phyloP scores from a whole-genome alignment of 2,797 vertebrate species.

The Leucoraja ocellata region DNA sequence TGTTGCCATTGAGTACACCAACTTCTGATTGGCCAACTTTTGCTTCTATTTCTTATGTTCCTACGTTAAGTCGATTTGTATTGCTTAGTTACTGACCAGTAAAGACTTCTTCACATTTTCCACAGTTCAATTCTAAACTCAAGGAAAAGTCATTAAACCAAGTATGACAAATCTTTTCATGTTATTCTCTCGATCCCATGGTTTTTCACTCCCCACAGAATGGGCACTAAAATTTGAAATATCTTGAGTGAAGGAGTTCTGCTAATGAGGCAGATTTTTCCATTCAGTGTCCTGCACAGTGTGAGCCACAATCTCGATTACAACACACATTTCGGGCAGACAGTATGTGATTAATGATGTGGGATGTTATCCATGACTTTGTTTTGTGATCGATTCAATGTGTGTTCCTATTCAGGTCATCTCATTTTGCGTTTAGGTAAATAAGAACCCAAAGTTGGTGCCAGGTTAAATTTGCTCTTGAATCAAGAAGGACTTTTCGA shows the following conservation, averaged over 20 bases:
- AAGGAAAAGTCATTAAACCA: slow-evolving; percentile 15
- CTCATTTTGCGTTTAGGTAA: background rate
- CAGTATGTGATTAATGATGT: slow-evolving; percentile 16
- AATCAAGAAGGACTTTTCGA: background rate
- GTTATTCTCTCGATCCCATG: background rate
- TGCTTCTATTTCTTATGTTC: too few relatives aligned
- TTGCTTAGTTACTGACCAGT: background rate
- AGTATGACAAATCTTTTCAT: background rate
- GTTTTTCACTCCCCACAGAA: background rate
- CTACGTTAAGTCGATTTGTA: background rate
- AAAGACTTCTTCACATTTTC: background rate
- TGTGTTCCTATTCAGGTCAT: background rate
- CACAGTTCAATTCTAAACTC: background rate
- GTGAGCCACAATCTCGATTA: background rate
- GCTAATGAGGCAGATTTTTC: slow-evolving; percentile 24
- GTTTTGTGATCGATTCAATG: slow-evolving; percentile 15
- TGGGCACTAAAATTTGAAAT: slow-evolving; percentile 1
- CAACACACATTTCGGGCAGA: background rate
- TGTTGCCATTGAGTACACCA: too few relatives aligned
- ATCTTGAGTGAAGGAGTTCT: background rate
- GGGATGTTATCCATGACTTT: background rate
- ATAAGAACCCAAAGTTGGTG: background rate
- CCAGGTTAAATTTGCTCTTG: background rate
- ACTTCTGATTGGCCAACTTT: too few relatives aligned
- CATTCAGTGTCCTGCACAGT: background rate